A percentile compares a stretch with the other conserved stretches of the same genome.
These are phyloP conservation scores for Scyliorhinus canicula DNA, from an alignment of 2,797 vertebrate genomes.

Conservation along the genomic window DNA sequence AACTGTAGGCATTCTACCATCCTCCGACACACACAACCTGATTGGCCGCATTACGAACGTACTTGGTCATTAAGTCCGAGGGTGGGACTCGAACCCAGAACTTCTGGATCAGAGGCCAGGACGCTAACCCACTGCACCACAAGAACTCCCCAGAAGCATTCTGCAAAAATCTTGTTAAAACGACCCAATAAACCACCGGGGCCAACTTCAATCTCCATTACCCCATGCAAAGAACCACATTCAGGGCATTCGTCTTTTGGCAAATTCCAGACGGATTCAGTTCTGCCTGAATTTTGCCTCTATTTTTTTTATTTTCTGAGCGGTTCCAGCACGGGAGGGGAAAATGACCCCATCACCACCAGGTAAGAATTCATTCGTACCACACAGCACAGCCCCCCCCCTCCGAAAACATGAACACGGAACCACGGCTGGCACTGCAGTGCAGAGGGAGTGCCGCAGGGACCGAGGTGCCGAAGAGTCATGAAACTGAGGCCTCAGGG, in stretches of 20 bases:
- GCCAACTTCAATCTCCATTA: neutral
- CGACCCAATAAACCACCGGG: neutral
- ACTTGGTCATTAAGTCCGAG: too few relatives aligned
- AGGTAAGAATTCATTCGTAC: neutral
- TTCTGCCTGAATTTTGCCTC: neutral
- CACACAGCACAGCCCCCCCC: neutral
- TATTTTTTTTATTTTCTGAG: neutral
- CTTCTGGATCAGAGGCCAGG: too few relatives aligned
- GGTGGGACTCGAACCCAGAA: too few relatives aligned
- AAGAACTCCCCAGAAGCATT: too few relatives aligned
- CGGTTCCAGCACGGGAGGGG: neutral
- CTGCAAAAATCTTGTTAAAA: neutral
- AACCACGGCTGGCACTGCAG: neutral
- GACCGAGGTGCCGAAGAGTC: neutral
- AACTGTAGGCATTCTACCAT: too few relatives aligned
- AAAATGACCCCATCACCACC: neutral
- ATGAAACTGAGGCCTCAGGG: too few relatives aligned
- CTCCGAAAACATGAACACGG: too few relatives aligned
- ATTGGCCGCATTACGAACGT: too few relatives aligned
- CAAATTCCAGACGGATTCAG: neutral
- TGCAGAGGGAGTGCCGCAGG: neutral
- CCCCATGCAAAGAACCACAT: neutral
- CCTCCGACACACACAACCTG: too few relatives aligned
- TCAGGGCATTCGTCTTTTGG: neutral
- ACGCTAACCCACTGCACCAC: neutral